Evolutionary conservation across 2,888 invertebrate genomes (phyloP), one percentile per base, ranked within the genome.

Genomic region (Cataglyphis cursor): DNA sequence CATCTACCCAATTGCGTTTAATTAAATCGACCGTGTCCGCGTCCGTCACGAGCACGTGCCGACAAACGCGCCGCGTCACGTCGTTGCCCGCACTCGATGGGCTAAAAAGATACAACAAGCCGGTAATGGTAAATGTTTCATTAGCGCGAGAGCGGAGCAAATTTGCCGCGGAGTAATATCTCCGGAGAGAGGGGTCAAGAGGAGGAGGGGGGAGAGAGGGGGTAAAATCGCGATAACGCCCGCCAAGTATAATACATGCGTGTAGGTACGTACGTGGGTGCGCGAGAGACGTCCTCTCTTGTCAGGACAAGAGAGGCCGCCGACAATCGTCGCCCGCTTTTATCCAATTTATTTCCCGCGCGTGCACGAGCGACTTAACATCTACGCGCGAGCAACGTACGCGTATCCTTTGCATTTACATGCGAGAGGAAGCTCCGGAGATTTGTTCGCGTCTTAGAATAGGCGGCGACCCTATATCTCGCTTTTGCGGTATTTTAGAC

Each of bases 1-100:
- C 81, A 81, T 82, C 70, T 82, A 74, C 83, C 76, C 86, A 87
- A 89, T 88, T 87, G 85, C 85, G 84, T 87, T 88, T 90, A 90
- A 90, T 90, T 90, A 88, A 90, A 88, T 90, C 88, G 89, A 87
- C 75, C 88, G 81, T 86, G 85, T 87, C 83, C 75, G 78, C 75
- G 83, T 85, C 85, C 85, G 85, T 89, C 87, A 85, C 78, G 66
- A 87, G 85, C 88, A 88, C 88, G 88, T 85, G 86, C 86, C 65
- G 64, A 80, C 65, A 51, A 41, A 57, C 68, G 68, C 68, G 62
- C 70, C 66, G 54, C 82, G 81, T 83, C 82, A 80, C 76, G 83
- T 84, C 84, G 70, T 68, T 76, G 82, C 66, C 73, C 38, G 81
- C 70, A 48, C 59, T 75, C 59, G 84, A 81, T 81, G 82, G 28